Conservation (phyloP, 2,113 vertebrate species). For the Mesembrinibis cayennensis region DNA sequence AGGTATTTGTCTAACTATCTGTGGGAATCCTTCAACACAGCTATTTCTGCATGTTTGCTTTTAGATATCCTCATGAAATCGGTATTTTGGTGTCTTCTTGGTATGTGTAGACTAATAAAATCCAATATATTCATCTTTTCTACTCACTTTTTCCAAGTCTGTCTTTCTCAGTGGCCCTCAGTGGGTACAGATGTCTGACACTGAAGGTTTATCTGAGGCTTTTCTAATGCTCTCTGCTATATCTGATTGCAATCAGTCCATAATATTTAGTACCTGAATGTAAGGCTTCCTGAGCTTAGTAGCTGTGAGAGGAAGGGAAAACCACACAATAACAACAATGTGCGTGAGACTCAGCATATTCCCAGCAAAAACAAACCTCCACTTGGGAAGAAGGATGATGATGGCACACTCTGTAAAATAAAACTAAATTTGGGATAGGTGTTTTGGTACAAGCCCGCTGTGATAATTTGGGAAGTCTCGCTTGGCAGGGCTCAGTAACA, state of each 20-base stretch:
- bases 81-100: background rate
- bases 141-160: slow-evolving; percentile 12
- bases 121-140: background rate
- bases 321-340: background rate
- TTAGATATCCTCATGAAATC: background rate
- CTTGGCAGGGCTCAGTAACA: background rate
- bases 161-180: background rate
- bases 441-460: background rate
- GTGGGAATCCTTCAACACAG: slow-evolving; percentile 5
- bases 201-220: background rate
- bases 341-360: background rate
- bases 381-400: background rate
- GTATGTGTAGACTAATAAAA: slow-evolving; percentile 5
- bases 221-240: background rate
- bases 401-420: background rate
- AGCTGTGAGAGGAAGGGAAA: background rate
- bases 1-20: slow-evolving; percentile 27
- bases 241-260: background rate
- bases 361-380: background rate
- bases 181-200: background rate
- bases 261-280: background rate
- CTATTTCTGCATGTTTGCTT: slow-evolving; percentile 4
- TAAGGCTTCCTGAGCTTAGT: background rate
- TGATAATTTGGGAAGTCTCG: background rate
- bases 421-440: background rate